Base-by-base conservation (phyloP, 2,888 invertebrate genomes). In the Cremastinae sp. region DNA sequence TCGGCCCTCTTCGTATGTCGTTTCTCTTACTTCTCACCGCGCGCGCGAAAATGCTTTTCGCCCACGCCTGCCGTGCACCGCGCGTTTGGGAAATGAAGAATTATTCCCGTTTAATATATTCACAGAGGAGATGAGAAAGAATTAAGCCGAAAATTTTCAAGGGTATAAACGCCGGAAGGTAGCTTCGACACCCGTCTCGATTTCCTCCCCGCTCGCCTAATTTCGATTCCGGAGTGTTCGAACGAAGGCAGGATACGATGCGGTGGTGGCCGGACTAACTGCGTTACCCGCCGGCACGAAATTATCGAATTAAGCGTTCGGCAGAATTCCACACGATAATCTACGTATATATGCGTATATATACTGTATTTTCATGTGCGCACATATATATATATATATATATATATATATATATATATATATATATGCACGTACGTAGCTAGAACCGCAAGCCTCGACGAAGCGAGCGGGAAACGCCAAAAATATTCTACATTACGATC, bases 291-390 rank as follows among this genome's bases (percentile, higher is more conserved):
- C 64, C 49, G 62, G 72, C 56, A 58, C 72, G 71, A 75, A 75
- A 75, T 75, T 75, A 75, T 75, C 75, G 72, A 75, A 75, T 75
- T 72, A 75, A 75, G 72, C 75, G 61, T 45, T 34, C 58, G 51
- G 72, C 34, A 54, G 49, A 62, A 58, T 45, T 28, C 68, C 54
- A 22, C n/a, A 45, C 54, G 34, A 36, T 14, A 9, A 51, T 51
- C 34, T 43, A 34, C 34, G 14, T 22, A 64, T 51, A 64, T 34
- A 62, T 38, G 18, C 47, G 5, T n/a, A n/a, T n/a, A n/a, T n/a
- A n/a, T n/a, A n/a, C n/a, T n/a, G n/a, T n/a, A n/a, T n/a, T n/a
- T n/a, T n/a, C n/a, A n/a, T n/a, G n/a, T n/a, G n/a, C n/a, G n/a
- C 28, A 1, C n/a, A 38, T 12, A 8, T 4, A 18, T 16, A 28